Conservation (phyloP, 30 jellyfish, hydroid and myxozoan genomes). For the Chironex yamaguchii region DNA sequence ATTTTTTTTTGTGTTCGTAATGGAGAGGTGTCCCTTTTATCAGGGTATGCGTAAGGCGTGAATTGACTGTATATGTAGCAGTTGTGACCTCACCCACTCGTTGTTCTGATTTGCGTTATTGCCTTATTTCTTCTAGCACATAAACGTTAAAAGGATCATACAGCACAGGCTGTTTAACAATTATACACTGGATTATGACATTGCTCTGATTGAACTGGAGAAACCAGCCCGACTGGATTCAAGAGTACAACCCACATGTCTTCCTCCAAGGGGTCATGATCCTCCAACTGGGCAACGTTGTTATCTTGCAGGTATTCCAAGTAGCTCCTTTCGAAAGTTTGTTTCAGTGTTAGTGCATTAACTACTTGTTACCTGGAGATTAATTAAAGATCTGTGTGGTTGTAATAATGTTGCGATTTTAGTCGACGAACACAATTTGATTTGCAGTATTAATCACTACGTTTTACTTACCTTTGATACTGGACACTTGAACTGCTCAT, state of each 20-base stretch:
- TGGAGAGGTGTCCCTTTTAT: too few species aligned
- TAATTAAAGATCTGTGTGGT: background rate
- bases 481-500: too few species aligned
- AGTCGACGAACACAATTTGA: too few species aligned
- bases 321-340: background rate
- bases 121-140: background rate
- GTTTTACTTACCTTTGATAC: too few species aligned
- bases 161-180: conserved; percentile 43
- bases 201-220: conserved; percentile 72
- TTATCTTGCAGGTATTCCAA: conserved; percentile 75
- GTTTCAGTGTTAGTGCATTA: background rate
- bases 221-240: conserved; percentile 62
- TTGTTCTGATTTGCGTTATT: too few species aligned
- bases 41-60: too few species aligned
- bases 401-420: background rate
- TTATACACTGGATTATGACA: conserved; percentile 22
- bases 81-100: too few species aligned
- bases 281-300: conserved; percentile 75
- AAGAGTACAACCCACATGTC: conserved; percentile 71
- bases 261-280: conserved; percentile 59
- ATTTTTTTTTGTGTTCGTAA: too few species aligned
- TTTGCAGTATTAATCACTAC: too few species aligned
- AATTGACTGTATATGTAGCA: too few species aligned
- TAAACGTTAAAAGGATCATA: conserved; percentile 40
- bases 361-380: background rate